Evolutionary conservation across 2,888 invertebrate genomes (phyloP).

Genomic region (Saturnia pavonia): DNA sequence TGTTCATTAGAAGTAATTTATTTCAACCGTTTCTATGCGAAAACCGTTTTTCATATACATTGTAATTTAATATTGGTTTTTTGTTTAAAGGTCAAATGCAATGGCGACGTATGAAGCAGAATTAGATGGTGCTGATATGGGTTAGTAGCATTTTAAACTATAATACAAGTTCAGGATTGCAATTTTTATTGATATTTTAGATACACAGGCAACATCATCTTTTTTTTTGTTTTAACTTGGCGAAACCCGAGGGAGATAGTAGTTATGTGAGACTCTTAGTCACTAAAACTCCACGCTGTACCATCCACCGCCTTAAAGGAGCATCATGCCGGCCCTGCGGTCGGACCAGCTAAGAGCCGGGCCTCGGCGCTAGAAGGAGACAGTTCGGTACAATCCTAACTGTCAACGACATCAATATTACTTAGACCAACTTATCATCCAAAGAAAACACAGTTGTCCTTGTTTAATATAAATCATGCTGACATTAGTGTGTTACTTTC

Average conservation of each 20-base stretch:
- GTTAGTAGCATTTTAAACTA: constrained; percentile 38
- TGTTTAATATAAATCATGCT: not conserved
- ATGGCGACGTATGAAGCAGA: constrained; percentile 64
- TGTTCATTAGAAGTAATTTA: not conserved
- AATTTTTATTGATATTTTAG: not conserved
- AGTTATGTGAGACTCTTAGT: too few relatives aligned
- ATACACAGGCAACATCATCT: too few relatives aligned
- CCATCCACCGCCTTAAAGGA: too few relatives aligned
- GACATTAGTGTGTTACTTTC: constrained; percentile 13
- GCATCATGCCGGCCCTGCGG: too few relatives aligned
- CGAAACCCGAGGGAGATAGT: too few relatives aligned
- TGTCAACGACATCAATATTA: too few relatives aligned
- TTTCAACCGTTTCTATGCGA: not conserved
- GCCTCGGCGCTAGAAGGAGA: too few relatives aligned
- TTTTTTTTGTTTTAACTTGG: too few relatives aligned
- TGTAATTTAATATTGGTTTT: constrained; percentile 32
- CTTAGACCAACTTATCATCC: not conserved
- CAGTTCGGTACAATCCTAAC: too few relatives aligned
- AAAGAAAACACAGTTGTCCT: not conserved
- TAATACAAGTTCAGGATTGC: not conserved
- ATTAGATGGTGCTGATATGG: constrained; percentile 49
- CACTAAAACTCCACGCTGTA: too few relatives aligned
- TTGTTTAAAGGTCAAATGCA: constrained; percentile 65
- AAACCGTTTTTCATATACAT: not conserved
- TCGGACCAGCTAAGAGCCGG: too few relatives aligned